Base-by-base conservation (phyloP, 2,888 invertebrate genomes). In the Antitype chi region DNA sequence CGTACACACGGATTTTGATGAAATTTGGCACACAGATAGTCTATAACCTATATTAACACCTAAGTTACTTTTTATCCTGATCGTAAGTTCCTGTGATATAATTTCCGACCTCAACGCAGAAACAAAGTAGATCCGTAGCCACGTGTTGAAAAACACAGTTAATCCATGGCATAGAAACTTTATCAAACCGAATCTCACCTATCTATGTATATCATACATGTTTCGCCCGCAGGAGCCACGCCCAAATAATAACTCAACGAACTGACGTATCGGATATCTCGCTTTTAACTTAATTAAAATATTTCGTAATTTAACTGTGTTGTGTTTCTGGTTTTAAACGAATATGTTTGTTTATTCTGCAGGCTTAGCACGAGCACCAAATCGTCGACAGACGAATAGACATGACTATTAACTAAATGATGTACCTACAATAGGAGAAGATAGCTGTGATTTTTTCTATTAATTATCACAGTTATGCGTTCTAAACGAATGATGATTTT, bases 221-320 rank as follows among this genome's bases (percentile, higher is more conserved):
- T 84, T 74, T 76, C 4, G 84, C 88, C 88, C 52, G 68, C 72
- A 84, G 88, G 82, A 81, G 55, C 66, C 71, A 83, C 88, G 87
- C 85, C 85, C 77, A 52, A 63, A 80, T 76, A 68, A 80, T 87
- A 84, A 81, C 60, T 87, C 78, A 83, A 79, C 67, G 28, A 69
- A 47, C 77, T 74, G 71, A 84, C 78, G 68, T 76, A 87, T 78
- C 77, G 20, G 25, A 70, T 79, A 70, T 64, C 75, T 82, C 47
- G 74, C 68, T 77, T 66, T 74, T 77, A 84, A 85, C 83, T 88
- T 81, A 87, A 88, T 88, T 88, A 88, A 88, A 86, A 86, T 81
- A 69, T 83, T 87, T 81, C 74, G 67, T 80, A 85, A 83, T 0
- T n/a, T 76, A 71, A 69, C 72, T 68, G 82, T 71, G 38, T 62